Evolutionary conservation across 2,113 vertebrate genomes (phyloP).

Genomic region (Cyprinodon brontotheroides): DNA sequence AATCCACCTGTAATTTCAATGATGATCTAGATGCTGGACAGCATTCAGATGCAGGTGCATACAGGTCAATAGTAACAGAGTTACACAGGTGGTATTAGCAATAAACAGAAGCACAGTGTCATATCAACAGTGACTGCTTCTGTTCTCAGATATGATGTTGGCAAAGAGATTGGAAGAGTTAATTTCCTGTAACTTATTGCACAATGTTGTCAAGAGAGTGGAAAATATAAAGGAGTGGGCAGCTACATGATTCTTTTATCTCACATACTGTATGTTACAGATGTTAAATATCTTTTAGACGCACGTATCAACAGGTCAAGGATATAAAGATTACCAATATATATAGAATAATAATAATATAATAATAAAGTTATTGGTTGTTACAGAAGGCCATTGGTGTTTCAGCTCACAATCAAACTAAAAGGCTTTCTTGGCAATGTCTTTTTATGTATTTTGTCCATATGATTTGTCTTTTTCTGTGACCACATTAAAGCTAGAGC

Average conservation of each 20-base stretch:
- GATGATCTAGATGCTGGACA: conserved; percentile 37
- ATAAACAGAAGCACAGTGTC: background rate
- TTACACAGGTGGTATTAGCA: conserved; percentile 24
- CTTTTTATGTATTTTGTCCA: background rate
- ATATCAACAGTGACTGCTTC: background rate
- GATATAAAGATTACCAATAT: conserved; percentile 47
- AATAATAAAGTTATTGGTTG: background rate
- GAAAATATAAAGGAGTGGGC: conserved; percentile 23
- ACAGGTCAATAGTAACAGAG: conserved; percentile 48
- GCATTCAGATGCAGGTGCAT: conserved; percentile 29
- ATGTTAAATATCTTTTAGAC: conserved; percentile 34
- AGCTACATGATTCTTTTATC: conserved; percentile 24
- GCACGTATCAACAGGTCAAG: conserved; percentile 33
- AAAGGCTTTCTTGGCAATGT: background rate
- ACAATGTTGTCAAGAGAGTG: conserved; percentile 28
- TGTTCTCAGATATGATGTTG: background rate
- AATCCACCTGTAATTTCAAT: conserved; percentile 47
- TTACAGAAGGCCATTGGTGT: background rate
- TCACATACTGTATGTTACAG: conserved; percentile 34
- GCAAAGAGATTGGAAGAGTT: background rate
- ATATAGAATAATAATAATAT: no score
- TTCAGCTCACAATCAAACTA: background rate
- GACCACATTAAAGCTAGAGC: background rate
- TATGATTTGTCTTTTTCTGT: background rate
- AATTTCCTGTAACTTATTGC: conserved; percentile 42